Evolutionary conservation across 2,888 invertebrate genomes (phyloP).

Genomic region (Volucella bombylans): DNA sequence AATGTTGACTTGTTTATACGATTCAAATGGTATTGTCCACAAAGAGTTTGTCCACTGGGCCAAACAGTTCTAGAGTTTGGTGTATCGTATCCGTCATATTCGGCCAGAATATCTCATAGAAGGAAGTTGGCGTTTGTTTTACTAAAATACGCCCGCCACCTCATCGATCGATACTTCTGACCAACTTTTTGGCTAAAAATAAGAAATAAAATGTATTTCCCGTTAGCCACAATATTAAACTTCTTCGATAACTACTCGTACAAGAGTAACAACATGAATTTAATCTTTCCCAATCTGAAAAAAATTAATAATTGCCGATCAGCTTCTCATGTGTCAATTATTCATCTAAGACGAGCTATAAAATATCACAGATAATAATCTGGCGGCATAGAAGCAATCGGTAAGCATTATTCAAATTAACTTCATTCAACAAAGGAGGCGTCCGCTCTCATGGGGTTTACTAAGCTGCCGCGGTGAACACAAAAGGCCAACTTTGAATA

Average conservation of each 20-base stretch:
- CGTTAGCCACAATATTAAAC: too few species aligned
- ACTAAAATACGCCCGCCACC: too few species aligned
- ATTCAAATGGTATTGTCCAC: too few species aligned
- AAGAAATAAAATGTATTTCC: too few species aligned
- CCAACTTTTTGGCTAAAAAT: too few species aligned
- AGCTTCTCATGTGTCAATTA: slow-evolving; percentile 61
- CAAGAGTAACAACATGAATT: not conserved
- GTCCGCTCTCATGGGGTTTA: slow-evolving; percentile 52
- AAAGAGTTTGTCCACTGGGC: too few species aligned
- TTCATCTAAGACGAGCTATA: slow-evolving; percentile 62
- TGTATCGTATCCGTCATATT: too few species aligned
- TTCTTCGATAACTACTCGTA: not conserved
- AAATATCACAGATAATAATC: slow-evolving; percentile 70
- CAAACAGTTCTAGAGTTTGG: too few species aligned
- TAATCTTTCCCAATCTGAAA: slow-evolving; percentile 26
- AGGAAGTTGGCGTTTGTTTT: too few species aligned
- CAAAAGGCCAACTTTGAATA: slow-evolving; percentile 64
- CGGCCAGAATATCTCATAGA: too few species aligned
- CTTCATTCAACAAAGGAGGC: slow-evolving; percentile 56
- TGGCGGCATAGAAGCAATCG: slow-evolving; percentile 56
- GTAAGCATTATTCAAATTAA: slow-evolving; percentile 68
- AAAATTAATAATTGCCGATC: slow-evolving; percentile 49
- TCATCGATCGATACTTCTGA: too few species aligned
- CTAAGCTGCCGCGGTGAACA: slow-evolving; percentile 68
- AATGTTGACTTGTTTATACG: too few species aligned